These are phyloP conservation scores for Xenopus petersii DNA, from an alignment of 2,797 vertebrate genomes.

Conservation along the genomic window DNA sequence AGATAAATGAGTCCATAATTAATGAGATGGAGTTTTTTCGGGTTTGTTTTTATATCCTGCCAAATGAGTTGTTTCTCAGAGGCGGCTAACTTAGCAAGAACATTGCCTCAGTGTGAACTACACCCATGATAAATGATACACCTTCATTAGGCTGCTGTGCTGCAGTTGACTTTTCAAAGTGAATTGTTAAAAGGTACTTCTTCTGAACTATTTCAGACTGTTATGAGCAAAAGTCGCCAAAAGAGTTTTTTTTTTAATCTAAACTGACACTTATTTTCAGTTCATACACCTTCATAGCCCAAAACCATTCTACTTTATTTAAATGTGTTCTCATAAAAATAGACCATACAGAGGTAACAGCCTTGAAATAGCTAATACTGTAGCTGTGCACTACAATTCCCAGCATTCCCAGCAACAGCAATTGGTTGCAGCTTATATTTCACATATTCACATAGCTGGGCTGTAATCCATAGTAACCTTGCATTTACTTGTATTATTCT, in stretches of 20 bases:
- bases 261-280: too few species aligned
- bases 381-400: too few species aligned
- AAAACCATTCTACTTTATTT: too few species aligned
- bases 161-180: conserved; percentile 37
- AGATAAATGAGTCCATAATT: conserved; percentile 36
- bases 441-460: too few species aligned
- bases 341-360: too few species aligned
- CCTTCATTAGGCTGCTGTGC: conserved; percentile 37
- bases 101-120: not conserved
- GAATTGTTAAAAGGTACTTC: conserved; percentile 47
- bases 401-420: too few species aligned
- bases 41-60: conserved; percentile 28
- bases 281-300: too few species aligned
- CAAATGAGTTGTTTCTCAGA: conserved; percentile 32
- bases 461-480: too few species aligned
- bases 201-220: conserved; percentile 36
- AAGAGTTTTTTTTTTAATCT: conserved; percentile 20
- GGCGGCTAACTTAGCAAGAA: conserved; percentile 10
- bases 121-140: conserved; percentile 34
- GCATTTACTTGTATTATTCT: too few species aligned
- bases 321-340: too few species aligned
- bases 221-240: conserved; percentile 29
- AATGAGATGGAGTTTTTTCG: conserved; percentile 13
- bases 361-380: too few species aligned
- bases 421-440: too few species aligned